Percentiles rank a stretch among this genome's conserved stretches.
phyloP scores from a whole-genome alignment of 2,797 vertebrate species.

The Hoplostethus atlanticus region DNA sequence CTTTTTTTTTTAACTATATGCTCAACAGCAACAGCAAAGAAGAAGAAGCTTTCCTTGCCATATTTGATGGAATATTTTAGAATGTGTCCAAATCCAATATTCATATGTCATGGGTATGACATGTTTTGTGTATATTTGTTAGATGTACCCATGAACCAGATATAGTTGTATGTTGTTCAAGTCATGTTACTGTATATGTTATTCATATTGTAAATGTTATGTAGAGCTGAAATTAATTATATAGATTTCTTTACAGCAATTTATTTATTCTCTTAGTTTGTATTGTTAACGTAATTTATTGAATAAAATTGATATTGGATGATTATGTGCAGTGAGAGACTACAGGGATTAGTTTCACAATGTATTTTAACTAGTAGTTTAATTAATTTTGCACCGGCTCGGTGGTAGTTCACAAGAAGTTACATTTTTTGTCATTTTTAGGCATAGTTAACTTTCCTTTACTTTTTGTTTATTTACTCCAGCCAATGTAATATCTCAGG shows the following conservation, averaged over 20 bases:
- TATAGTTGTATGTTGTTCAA: constrained; percentile 11
- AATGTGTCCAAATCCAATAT: constrained; percentile 9
- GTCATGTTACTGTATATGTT: not conserved
- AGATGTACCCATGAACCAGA: not conserved
- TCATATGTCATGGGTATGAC: not conserved
- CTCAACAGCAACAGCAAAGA: constrained; percentile 81
- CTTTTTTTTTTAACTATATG: constrained; percentile 1
- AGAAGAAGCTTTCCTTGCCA: constrained; percentile 88
- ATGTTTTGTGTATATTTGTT: constrained; percentile 29
- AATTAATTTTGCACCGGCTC: not conserved
- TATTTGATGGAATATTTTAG: constrained; percentile 97
- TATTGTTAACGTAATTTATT: constrained; percentile 16
- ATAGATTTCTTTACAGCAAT: not conserved
- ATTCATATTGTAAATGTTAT: constrained; percentile 17
- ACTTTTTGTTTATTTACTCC: no score
- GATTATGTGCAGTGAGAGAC: not conserved
- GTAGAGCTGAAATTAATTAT: not conserved
- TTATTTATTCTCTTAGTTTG: not conserved
- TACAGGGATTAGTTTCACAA: not conserved
- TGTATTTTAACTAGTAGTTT: not conserved
- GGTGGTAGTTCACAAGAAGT: not conserved
- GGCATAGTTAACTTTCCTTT: no score
- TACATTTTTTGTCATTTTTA: no score
- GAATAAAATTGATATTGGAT: constrained; percentile 32
- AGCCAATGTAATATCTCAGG: no score